Percentiles rank a stretch among this genome's conserved stretches.
These are phyloP conservation scores for Epinotia ramella DNA, from an alignment of 2,888 invertebrate species.

Conservation along the genomic window DNA sequence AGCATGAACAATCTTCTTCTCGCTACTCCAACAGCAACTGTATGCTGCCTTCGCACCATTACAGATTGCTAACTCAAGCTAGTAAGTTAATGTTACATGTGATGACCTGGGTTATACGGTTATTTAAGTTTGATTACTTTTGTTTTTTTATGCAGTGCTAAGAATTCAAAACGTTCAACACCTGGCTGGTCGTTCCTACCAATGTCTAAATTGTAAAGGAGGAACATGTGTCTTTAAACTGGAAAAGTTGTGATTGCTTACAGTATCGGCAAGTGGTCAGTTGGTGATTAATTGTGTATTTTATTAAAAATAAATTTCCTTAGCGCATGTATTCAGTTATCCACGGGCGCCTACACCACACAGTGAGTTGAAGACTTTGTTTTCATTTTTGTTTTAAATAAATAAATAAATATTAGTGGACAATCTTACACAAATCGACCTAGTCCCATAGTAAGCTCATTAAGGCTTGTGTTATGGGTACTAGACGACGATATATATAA, in stretches of 20 bases:
- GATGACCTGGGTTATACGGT: constrained; percentile 1
- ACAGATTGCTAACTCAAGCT: constrained; percentile 71
- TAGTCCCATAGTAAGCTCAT: too few species aligned
- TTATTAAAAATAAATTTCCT: constrained; percentile 63
- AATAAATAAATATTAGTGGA: too few species aligned
- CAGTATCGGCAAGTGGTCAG: not conserved
- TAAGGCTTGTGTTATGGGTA: too few species aligned
- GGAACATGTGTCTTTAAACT: not conserved
- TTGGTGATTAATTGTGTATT: not conserved
- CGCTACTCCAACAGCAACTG: constrained; percentile 72
- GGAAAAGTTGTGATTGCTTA: not conserved
- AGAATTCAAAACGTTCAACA: not conserved
- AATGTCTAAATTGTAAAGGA: not conserved
- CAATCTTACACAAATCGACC: too few species aligned
- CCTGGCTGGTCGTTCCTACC: not conserved
- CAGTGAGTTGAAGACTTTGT: constrained; percentile 66
- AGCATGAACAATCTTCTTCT: constrained; percentile 69
- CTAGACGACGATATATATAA: too few species aligned
- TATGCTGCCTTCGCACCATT: constrained; percentile 72
- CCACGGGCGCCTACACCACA: constrained; percentile 83
- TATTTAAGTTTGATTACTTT: constrained; percentile 6
- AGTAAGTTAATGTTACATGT: constrained; percentile 65
- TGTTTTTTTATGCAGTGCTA: not conserved
- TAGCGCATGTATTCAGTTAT: constrained; percentile 73
- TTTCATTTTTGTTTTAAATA: not conserved